Evolutionary conservation across 2,113 vertebrate species (phyloP), one percentile per base, ranked within the genome.

Genomic region (Salvelinus fontinalis): DNA sequence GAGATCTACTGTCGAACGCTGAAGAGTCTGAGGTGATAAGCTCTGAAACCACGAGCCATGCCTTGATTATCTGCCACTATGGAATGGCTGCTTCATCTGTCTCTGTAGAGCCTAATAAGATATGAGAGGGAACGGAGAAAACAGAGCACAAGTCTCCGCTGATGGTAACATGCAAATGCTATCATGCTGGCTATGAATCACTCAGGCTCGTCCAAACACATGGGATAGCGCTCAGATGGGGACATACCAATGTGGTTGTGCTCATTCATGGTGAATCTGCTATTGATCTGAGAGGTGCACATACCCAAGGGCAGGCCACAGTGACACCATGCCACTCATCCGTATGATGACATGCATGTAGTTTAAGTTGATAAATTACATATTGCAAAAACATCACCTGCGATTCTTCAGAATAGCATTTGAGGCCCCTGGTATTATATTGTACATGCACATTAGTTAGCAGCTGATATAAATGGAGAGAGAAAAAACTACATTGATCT

Each of bases 161-260:
- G 59, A 54, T 22, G 18, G 59, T 2, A 62, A 62, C 59, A 59
- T 60, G 67, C 26, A 24, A 27, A 26, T 59, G 66, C 29, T 59
- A 70, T 70, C 34, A 60, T 13, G 34, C 29, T 26, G 29, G 27
- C 20, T 9, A 26, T 44, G 16, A 51, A 31, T 75, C 74, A 48
- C 26, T 14, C 49, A n/a, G 59, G n/a, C 20, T 18, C 27, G 2
- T 29, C 34, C 54, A 67, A 70, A 60, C 54, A 69, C 20, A 70
- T 59, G 27, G 67, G 66, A 70, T 76, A 69, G 4, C 39, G 12
- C 29, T 76, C 26, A 57, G 26, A 70, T 76, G 49, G 14, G 67
- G 67, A 70, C 34, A 76, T 59, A 76, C 66, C 29, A 18, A 18
- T 54, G 16, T 54, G 51, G 16, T 5, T 54, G 51, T 16, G 1